Conservation (phyloP, 23 tunicate genomes). For the Ascidia mentula region DNA sequence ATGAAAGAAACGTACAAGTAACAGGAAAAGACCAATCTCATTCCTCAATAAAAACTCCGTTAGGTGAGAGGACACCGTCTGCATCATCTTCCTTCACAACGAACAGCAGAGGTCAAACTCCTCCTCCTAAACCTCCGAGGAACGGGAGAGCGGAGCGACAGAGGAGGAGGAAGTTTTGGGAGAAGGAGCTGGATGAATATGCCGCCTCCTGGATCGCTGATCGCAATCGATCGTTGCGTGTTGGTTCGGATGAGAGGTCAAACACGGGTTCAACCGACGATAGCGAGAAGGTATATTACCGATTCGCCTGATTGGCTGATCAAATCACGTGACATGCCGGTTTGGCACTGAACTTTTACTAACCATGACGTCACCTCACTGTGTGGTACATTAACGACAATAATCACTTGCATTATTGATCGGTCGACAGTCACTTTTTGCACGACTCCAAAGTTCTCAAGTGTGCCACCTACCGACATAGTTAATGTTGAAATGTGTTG, state of each 20-base stretch:
- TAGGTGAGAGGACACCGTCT: neutral
- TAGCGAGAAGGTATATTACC: slow-evolving; percentile 6
- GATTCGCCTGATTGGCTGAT: neutral
- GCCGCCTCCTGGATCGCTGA: slow-evolving; percentile 1
- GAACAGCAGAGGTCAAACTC: slow-evolving; percentile 21
- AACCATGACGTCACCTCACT: neutral
- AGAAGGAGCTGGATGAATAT: neutral
- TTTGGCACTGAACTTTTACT: neutral
- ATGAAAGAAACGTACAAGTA: too few species aligned
- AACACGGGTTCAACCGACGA: neutral
- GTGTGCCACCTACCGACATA: too few species aligned
- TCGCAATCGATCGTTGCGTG: neutral
- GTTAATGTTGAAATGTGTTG: too few species aligned
- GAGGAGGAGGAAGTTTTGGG: slow-evolving; percentile 10
- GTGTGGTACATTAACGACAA: slow-evolving; percentile 5
- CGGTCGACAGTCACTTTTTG: too few species aligned
- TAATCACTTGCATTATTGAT: neutral
- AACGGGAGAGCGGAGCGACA: neutral
- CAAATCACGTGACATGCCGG: neutral
- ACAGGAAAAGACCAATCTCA: neutral
- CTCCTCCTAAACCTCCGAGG: slow-evolving; percentile 38
- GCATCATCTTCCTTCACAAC: slow-evolving; percentile 16
- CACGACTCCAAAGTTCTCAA: too few species aligned
- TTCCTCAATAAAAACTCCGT: neutral
- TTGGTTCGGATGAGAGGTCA: neutral